A percentile compares a stretch with the other conserved stretches of the same genome.
Conservation (phyloP, 2,888 invertebrate species). For the Dioctria linearis region DNA sequence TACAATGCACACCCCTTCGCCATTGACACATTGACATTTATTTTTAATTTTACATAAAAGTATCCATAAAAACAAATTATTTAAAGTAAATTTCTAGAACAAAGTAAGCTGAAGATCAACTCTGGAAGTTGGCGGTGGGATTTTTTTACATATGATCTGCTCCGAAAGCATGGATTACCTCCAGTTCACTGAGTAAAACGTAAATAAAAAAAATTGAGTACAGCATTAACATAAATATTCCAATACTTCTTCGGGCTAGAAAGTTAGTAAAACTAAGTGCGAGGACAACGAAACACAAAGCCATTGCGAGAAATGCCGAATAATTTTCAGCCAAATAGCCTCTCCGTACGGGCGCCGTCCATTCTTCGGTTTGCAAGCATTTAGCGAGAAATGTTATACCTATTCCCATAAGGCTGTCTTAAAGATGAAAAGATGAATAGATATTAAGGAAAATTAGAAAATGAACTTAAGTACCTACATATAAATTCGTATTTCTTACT, state of each 20-base stretch:
- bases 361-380: neutral
- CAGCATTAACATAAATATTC: constrained; percentile 70
- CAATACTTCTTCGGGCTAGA: constrained; percentile 71
- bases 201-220: constrained; percentile 72
- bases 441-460: constrained; percentile 20
- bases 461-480: too few relatives aligned
- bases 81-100: neutral
- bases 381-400: constrained; percentile 67
- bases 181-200: constrained; percentile 72
- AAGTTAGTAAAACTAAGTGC: constrained; percentile 72
- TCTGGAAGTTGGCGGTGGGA: neutral
- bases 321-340: constrained; percentile 71
- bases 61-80: neutral
- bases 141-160: constrained; percentile 63
- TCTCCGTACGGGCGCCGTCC: constrained; percentile 63
- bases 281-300: constrained; percentile 70
- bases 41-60: neutral
- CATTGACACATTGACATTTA: too few relatives aligned
- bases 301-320: constrained; percentile 70
- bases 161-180: constrained; percentile 68
- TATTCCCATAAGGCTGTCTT: constrained; percentile 70
- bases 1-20: too few relatives aligned
- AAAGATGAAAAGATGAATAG: neutral
- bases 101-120: neutral
- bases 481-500: too few relatives aligned